phyloP scores from a whole-genome alignment of 2,888 invertebrate genomes.

The Deroplatys truncata region DNA sequence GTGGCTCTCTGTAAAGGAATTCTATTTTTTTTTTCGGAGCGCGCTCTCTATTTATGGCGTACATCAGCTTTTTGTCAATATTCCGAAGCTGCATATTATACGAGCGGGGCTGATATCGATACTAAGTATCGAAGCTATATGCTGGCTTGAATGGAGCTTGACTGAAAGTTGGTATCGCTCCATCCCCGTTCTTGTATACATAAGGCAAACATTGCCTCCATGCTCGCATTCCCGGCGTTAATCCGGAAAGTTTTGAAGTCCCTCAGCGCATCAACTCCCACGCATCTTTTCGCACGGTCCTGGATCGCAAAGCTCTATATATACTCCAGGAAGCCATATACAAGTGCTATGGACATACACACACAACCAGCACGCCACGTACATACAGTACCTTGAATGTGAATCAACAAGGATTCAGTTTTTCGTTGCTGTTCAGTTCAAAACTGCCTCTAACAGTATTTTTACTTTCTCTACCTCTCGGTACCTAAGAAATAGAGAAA shows the following conservation, averaged over 20 bases:
- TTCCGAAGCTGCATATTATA: background rate
- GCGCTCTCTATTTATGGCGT: background rate
- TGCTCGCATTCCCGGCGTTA: background rate
- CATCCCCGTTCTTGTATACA: background rate
- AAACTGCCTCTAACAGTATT: no score
- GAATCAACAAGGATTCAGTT: no score
- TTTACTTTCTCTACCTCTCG: no score
- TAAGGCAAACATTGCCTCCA: background rate
- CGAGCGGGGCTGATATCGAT: background rate
- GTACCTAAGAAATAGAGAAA: no score
- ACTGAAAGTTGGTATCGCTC: background rate
- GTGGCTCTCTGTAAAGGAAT: background rate
- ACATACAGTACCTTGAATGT: no score
- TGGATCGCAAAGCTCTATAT: background rate
- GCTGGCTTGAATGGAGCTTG: background rate
- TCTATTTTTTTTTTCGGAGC: background rate
- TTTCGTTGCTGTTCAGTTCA: no score
- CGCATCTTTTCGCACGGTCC: background rate
- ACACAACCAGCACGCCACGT: no score
- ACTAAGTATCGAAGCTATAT: background rate
- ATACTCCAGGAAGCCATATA: background rate
- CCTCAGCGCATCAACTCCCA: background rate
- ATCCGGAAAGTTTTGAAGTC: background rate
- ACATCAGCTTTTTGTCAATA: background rate
- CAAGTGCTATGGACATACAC: background rate